Base-by-base conservation (phyloP, 1,140 invertebrate species). In the Nomia melanderi region DNA sequence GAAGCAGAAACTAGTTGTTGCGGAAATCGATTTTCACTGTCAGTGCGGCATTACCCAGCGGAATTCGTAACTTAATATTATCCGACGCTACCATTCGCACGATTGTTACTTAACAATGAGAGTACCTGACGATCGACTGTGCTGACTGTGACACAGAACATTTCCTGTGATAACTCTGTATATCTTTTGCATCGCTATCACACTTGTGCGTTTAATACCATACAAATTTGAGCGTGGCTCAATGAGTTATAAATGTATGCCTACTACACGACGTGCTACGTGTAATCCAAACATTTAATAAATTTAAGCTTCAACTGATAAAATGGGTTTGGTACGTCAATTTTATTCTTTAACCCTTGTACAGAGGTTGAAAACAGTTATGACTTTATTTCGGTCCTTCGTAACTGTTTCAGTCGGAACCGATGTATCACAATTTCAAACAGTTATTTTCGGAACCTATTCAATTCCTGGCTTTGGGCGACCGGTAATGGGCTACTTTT, bases 61-160 rank as follows among this genome's bases (percentile, higher is more conserved):
- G 83, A 83, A 84, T 84, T 84, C 77, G 78, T 84, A 84, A 84
- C 78, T 77, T 80, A 84, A 84, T 84, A 84, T 83, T 83, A 84
- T 84, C 80, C 74, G 81, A 80, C 83, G 79, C 80, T 79, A 74
- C 78, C 70, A 54, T 77, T 80, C 69, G 64, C 64, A 25, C 65
- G 78, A 83, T 84, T 84, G 81, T 84, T 84, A 83, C 78, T 83
- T 77, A 84, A 84, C 81, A 82, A 80, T 71, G 78, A 53, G 54
- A 44, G 41, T 41, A 47, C 53, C 69, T 65, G 65, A 33, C 53
- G 50, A 74, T 76, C 60, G 63, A 29, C 33, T n/a, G 31, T 39
- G n/a, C 29, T n/a, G 50, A 7, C 14, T 3, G 14, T 23, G 53
- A 44, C 27, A 66, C 20, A 44, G 39, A 57, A 57, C 23, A n/a